These are phyloP conservation scores for Nothocercus julius DNA, from an alignment of 2,113 vertebrate species.

Conservation along the genomic window DNA sequence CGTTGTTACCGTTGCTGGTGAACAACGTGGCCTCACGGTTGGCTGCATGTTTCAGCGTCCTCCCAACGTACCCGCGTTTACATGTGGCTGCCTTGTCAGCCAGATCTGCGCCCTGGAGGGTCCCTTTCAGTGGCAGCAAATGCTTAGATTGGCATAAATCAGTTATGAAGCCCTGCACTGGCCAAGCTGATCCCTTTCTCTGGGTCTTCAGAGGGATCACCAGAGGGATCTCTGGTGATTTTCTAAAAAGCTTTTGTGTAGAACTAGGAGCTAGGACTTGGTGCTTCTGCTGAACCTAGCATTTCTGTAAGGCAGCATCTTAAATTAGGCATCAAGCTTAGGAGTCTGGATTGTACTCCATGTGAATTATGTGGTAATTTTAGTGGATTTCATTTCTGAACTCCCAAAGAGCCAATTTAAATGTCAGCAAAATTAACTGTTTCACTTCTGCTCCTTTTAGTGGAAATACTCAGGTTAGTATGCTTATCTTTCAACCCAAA, in stretches of 20 bases:
- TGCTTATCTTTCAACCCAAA: neutral
- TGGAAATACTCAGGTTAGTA: neutral
- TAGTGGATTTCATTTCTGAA: neutral
- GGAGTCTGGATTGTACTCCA: neutral
- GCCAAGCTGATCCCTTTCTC: neutral
- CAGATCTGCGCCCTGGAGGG: neutral
- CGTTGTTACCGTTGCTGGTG: neutral
- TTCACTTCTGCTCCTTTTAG: neutral
- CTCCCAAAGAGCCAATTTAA: neutral
- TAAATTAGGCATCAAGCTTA: neutral
- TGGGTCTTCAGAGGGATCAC: neutral
- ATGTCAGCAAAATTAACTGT: neutral
- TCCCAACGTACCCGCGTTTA: neutral
- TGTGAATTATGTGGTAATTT: neutral
- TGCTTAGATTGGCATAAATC: constrained; percentile 14
- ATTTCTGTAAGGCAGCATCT: neutral
- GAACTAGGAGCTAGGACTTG: neutral
- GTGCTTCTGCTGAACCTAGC: neutral
- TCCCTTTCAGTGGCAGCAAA: constrained; percentile 2
- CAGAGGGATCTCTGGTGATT: neutral
- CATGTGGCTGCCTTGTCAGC: neutral
- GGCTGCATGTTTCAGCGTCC: neutral
- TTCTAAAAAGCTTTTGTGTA: neutral
- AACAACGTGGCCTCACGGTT: constrained; percentile 7
- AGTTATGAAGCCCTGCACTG: neutral